A percentile compares a stretch with the other conserved stretches of the same genome.
These are phyloP conservation scores for Triplophysa siluroides DNA, from an alignment of 2,113 vertebrate genomes.

Conservation along the genomic window DNA sequence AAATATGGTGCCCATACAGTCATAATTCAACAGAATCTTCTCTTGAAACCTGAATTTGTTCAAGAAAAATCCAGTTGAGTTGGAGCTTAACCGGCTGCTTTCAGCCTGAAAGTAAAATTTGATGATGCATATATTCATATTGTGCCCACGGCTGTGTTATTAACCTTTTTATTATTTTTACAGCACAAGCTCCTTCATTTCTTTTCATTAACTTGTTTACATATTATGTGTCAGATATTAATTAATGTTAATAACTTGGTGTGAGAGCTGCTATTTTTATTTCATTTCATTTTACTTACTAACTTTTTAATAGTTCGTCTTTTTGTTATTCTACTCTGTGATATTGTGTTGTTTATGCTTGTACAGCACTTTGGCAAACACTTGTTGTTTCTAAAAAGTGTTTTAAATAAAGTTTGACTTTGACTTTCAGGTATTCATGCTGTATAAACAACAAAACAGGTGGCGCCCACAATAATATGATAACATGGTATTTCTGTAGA, in stretches of 20 bases:
- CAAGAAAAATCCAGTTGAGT: neutral
- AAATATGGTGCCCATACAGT: no score
- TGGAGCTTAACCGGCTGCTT: neutral
- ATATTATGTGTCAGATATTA: neutral
- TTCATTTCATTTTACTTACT: no score
- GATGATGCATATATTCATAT: slow-evolving; percentile 13
- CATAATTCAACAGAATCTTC: neutral
- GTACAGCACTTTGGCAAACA: no score
- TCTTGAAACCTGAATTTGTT: no score
- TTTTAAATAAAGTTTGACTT: no score
- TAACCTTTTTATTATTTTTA: neutral
- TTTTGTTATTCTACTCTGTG: no score
- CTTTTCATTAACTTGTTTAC: slow-evolving; percentile 24
- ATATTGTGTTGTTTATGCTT: no score
- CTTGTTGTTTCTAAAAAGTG: no score
- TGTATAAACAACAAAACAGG: slow-evolving; percentile 4
- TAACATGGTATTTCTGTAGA: neutral
- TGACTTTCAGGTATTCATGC: neutral
- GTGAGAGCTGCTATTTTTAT: no score
- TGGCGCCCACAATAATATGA: neutral
- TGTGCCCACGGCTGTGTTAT: neutral
- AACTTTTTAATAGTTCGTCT: no score
- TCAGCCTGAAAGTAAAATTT: neutral
- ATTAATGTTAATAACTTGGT: no score
- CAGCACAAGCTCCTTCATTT: neutral